A percentile compares a stretch with the other conserved stretches of the same genome.
phyloP scores from a whole-genome alignment of 1,140 invertebrate genomes.

The Teleogryllus occipitalis region DNA sequence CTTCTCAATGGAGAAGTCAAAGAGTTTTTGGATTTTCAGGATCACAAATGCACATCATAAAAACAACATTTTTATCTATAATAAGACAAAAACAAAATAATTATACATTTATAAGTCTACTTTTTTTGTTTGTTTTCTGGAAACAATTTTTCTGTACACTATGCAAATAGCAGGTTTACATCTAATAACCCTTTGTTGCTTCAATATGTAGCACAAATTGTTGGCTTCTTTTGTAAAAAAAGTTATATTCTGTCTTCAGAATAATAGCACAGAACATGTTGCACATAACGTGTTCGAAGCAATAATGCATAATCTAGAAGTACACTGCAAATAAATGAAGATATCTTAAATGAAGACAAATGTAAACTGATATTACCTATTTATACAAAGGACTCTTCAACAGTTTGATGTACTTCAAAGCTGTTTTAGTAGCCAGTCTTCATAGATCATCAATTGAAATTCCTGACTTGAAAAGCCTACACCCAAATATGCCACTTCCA shows the following conservation, averaged over 20 bases:
- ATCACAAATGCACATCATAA: conserved; percentile 16
- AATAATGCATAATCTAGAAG: neutral
- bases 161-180: conserved; percentile 12
- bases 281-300: neutral
- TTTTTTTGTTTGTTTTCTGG: conserved; percentile 9
- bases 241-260: neutral
- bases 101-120: conserved; percentile 16
- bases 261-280: conserved; percentile 8
- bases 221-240: conserved; percentile 8
- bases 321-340: neutral
- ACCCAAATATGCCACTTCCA: conserved; percentile 14
- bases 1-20: conserved; percentile 13
- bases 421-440: neutral
- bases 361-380: neutral
- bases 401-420: neutral
- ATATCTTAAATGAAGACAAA: neutral
- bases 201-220: conserved; percentile 12
- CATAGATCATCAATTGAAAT: neutral
- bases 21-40: conserved; percentile 13
- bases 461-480: conserved; percentile 9
- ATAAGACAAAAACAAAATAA: conserved; percentile 10
- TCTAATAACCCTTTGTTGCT: neutral
- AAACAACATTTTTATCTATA: neutral
- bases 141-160: conserved; percentile 16
- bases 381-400: conserved; percentile 3